Conservation (phyloP, 2,113 vertebrate species). For the Peucedramus taeniatus region DNA sequence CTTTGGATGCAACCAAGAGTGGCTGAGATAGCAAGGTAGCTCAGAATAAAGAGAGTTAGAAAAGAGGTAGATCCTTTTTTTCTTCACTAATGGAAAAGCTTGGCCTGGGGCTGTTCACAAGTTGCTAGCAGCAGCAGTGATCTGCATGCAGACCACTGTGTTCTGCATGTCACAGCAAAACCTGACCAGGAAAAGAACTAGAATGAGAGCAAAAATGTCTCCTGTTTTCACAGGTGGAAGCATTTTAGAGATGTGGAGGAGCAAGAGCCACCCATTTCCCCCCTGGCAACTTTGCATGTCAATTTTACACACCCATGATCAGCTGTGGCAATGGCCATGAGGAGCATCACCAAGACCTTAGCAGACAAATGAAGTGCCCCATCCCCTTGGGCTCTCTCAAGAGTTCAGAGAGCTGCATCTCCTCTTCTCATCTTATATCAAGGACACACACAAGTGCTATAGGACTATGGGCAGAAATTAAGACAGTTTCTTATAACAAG, state of each 20-base stretch:
- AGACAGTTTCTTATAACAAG: background rate
- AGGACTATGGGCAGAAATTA: background rate
- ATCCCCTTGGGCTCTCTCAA: background rate
- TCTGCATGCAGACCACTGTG: background rate
- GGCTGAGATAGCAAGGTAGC: conserved; percentile 8
- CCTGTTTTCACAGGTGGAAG: background rate
- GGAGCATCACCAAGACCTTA: background rate
- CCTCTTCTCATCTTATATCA: background rate
- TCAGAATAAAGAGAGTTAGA: background rate
- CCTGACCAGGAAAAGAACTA: background rate
- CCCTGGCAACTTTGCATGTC: background rate
- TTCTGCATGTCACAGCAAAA: background rate
- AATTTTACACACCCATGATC: accelerated
- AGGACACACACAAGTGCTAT: background rate
- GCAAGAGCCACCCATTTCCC: background rate
- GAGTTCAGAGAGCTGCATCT: background rate
- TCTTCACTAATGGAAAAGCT: background rate
- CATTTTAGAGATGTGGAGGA: background rate
- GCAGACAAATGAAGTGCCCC: background rate
- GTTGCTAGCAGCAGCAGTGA: background rate
- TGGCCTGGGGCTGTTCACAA: background rate
- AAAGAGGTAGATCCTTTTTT: background rate
- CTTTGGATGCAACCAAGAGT: conserved; percentile 23
- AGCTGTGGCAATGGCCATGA: background rate
- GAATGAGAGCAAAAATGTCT: background rate